Conservation (phyloP, 1,140 invertebrate species). For the Thaumetopoea pityocampa region DNA sequence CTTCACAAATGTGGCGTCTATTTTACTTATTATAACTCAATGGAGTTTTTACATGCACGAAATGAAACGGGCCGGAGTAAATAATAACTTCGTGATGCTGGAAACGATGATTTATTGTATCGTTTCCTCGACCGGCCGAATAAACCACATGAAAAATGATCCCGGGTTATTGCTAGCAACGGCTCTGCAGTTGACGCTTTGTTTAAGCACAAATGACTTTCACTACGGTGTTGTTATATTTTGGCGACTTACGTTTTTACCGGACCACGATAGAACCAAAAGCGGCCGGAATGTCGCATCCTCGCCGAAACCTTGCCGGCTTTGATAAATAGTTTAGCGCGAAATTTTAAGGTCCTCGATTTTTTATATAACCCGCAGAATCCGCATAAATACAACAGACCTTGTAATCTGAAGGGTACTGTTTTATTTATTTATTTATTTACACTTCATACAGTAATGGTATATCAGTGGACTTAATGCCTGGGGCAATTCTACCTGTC, state of each 20-base stretch:
- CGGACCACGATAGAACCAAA: slow-evolving; percentile 28
- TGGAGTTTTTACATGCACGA: slow-evolving; percentile 55
- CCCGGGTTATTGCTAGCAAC: slow-evolving; percentile 66
- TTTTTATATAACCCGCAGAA: slow-evolving; percentile 3
- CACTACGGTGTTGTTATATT: slow-evolving; percentile 65
- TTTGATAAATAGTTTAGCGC: slow-evolving; percentile 46
- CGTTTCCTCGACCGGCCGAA: slow-evolving; percentile 69
- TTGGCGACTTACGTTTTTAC: slow-evolving; percentile 59
- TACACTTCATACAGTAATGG: too few relatives aligned
- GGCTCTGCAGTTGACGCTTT: slow-evolving; percentile 72
- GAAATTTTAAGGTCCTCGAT: slow-evolving; percentile 8
- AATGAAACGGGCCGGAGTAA: slow-evolving; percentile 64
- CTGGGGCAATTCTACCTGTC: too few relatives aligned
- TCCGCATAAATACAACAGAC: too few relatives aligned
- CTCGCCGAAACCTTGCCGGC: slow-evolving; percentile 20
- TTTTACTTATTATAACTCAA: too few relatives aligned
- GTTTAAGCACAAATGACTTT: slow-evolving; percentile 73
- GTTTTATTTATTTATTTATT: too few relatives aligned
- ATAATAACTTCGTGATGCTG: slow-evolving; percentile 71
- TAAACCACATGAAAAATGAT: slow-evolving; percentile 74
- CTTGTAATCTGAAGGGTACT: too few relatives aligned
- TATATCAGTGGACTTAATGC: too few relatives aligned
- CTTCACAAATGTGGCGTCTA: too few relatives aligned
- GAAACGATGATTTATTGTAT: slow-evolving; percentile 74
- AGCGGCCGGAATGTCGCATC: slow-evolving; percentile 3